These are phyloP conservation scores for Chloropsis cyanopogon DNA, from an alignment of 2,113 vertebrate genomes.

Conservation along the genomic window DNA sequence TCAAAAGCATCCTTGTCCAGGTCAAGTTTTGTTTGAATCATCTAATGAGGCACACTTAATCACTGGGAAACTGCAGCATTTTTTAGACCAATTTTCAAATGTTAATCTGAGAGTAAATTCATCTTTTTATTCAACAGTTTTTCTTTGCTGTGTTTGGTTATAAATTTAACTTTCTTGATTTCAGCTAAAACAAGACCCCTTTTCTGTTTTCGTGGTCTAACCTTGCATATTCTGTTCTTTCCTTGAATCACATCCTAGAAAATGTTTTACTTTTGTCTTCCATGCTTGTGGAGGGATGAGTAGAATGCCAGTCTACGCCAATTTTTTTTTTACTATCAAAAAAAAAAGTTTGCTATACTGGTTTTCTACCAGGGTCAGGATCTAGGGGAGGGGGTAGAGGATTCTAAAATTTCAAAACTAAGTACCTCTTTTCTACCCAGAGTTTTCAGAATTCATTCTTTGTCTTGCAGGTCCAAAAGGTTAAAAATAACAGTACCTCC, in stretches of 20 bases:
- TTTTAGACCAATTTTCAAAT: neutral
- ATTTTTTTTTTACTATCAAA: neutral
- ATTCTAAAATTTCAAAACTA: conserved; percentile 26
- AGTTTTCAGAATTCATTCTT: conserved; percentile 64
- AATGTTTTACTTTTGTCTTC: neutral
- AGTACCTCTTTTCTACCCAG: conserved; percentile 36
- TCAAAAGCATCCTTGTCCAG: neutral
- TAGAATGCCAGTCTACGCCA: neutral
- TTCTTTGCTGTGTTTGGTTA: neutral
- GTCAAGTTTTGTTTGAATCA: neutral
- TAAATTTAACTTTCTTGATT: neutral
- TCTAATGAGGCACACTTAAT: neutral
- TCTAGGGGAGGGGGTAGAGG: neutral
- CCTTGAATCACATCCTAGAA: neutral
- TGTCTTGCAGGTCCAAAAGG: conserved; percentile 56
- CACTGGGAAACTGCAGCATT: neutral
- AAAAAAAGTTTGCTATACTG: neutral
- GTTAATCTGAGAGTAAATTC: neutral
- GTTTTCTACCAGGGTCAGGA: conserved; percentile 22
- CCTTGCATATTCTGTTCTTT: neutral
- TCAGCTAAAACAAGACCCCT: neutral
- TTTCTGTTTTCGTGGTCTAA: neutral
- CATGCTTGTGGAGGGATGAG: neutral
- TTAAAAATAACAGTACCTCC: conserved; percentile 70
- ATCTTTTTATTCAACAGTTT: neutral